Percentiles rank a stretch among this genome's conserved stretches.
phyloP scores from a whole-genome alignment of 2,888 invertebrate species.

The Ormyrus thymus region DNA sequence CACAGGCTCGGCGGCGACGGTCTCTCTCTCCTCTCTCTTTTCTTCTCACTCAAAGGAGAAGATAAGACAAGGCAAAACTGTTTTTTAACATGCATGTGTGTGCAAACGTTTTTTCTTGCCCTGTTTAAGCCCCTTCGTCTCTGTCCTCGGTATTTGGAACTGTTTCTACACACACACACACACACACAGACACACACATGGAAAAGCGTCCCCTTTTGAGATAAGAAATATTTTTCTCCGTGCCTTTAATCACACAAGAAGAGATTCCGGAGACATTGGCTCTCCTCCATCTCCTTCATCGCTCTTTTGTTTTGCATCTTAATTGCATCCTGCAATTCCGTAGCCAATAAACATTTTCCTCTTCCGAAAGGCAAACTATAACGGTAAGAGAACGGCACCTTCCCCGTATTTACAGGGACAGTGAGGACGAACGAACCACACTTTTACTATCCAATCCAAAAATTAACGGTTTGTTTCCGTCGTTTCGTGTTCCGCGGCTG shows the following conservation, averaged over 20 bases:
- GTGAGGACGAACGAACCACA: neutral
- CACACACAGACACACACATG: too few relatives aligned
- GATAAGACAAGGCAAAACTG: conserved; percentile 18
- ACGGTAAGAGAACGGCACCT: conserved; percentile 1
- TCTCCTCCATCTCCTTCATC: conserved; percentile 2
- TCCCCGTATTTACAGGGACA: neutral
- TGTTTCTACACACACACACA: conserved; percentile 1
- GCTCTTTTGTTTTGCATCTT: neutral
- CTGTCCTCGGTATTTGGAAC: conserved; percentile 10
- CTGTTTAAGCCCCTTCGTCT: neutral
- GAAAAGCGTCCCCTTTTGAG: neutral
- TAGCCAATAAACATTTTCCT: neutral
- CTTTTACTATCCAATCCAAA: conserved; percentile 59
- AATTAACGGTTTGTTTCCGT: conserved; percentile 65
- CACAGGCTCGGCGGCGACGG: conserved; percentile 30
- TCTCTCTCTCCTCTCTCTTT: conserved; percentile 29
- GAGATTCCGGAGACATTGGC: neutral
- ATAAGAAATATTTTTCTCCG: neutral
- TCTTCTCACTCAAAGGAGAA: conserved; percentile 10
- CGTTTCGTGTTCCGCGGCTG: conserved; percentile 60
- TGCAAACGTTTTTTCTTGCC: neutral
- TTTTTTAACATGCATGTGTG: conserved; percentile 24
- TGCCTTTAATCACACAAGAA: neutral
- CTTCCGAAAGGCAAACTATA: neutral
- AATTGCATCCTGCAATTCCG: neutral